Base-by-base conservation (phyloP, 2,888 invertebrate genomes). In the Calliscelio sp. region DNA sequence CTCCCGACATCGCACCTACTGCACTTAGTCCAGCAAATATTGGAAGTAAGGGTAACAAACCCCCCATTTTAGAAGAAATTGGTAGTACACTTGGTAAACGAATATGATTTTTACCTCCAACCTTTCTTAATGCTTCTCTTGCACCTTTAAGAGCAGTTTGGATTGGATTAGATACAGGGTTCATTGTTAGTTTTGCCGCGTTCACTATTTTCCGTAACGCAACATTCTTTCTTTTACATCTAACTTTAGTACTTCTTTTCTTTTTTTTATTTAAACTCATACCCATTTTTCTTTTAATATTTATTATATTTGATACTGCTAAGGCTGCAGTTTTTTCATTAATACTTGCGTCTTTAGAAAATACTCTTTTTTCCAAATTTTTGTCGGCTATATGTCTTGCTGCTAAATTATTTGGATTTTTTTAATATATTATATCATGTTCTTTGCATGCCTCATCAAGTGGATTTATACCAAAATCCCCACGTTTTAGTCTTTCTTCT, bases 181-280 rank as follows among this genome's bases (percentile, higher is more conserved):
- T n/a, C n/a, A n/a, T n/a, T n/a, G n/a, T n/a, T n/a, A n/a, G n/a
- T n/a, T n/a, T n/a, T n/a, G n/a, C n/a, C n/a, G n/a, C n/a, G n/a
- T n/a, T n/a, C n/a, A n/a, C n/a, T n/a, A n/a, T n/a, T n/a, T n/a
- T n/a, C n/a, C n/a, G n/a, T n/a, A n/a, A n/a, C n/a, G n/a, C n/a
- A n/a, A n/a, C n/a, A 5, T 18, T 24, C 35, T 28, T 28, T 28
- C 8, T 28, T 28, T 6, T 6, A 28, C 28, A 4, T 28, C 28
- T 28, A 4, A 4, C 28, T 28, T 28, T 28, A 28, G 28, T 8
- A 41, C 20, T 4, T 28, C 8, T 59, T 22, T 41, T 24, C 10
- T 61, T 18, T 53, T 35, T 38, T 38, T 61, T 46, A 18, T 51
- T 66, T 44, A 71, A 59, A 49, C 59, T 25, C 59, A 71, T 49